Evolutionary conservation across 1,140 invertebrate species (phyloP), one percentile per base, ranked within the genome.

Genomic region (Amphibalanus amphitrite): DNA sequence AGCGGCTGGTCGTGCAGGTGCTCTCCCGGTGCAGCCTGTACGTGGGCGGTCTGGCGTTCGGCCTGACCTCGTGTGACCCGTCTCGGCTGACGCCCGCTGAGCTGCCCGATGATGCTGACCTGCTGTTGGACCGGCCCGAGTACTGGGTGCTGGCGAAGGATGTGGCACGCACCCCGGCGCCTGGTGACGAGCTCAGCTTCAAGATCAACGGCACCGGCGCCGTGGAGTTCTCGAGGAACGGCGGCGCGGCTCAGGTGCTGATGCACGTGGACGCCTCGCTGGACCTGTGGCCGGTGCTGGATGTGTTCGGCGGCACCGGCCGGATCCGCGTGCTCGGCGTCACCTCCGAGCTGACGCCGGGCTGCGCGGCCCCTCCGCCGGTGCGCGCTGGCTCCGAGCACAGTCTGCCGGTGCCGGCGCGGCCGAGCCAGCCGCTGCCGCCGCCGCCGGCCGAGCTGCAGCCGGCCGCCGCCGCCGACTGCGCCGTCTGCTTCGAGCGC

Each of bases 131-230:
- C 79, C 83, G 95, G n/a, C 90, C 89, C 0, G 95, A 98, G 77
- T 98, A 98, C 79, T 98, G 95, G 95, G 93, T 97, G 0, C 91
- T 98, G 0, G 90, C 90, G 75, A 91, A 95, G 76, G 92, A 97
- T 78, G 91, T 97, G 1, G 92, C 91, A 0, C 87, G 88, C 33
- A 87, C 85, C 59, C 86, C 93, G 0, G 84, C 90, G 73, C 84
- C 88, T 29, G 92, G 92, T 0, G 95, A 97, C 79, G 92, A 96
- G 79, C 86, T 98, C 30, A 75, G 70, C 69, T 77, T 76, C 70
- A 71, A 67, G 33, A 69, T 75, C 69, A 76, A 72, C 26, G 70
- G 70, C 29, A 71, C 76, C 38, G 86, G 93, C 15, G 92, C 96
- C 82, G 92, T 98, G 0, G 85, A 87, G 77, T 92, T 97, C 80